phyloP scores from a whole-genome alignment of 2,797 vertebrate species.

The Coranthus polyacanthus region DNA sequence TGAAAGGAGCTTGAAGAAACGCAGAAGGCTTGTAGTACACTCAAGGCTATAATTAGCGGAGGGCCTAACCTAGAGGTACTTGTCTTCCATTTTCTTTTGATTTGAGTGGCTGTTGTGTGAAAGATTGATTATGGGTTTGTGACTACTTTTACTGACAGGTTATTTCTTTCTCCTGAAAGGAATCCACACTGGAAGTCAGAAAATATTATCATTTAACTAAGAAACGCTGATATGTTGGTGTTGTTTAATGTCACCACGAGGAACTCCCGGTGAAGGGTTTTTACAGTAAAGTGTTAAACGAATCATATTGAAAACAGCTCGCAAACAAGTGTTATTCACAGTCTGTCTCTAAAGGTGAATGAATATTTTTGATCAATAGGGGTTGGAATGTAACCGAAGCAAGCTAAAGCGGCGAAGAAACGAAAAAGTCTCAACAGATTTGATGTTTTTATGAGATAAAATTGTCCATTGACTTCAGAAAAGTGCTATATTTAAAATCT shows the following conservation, averaged over 20 bases:
- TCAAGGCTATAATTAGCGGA: constrained; percentile 75
- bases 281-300: no score
- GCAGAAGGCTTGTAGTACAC: constrained; percentile 45
- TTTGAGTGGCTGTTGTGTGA: constrained; percentile 59
- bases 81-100: constrained; percentile 40
- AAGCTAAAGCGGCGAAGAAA: no score
- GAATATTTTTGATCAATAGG: no score
- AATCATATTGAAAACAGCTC: no score
- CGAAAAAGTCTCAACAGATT: no score
- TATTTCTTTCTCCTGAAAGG: constrained; percentile 37
- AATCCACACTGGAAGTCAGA: constrained; percentile 20
- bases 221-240: constrained; percentile 22
- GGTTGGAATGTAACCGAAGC: no score
- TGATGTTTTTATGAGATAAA: no score
- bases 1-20: constrained; percentile 30
- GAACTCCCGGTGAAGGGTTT: no score
- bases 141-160: constrained; percentile 57
- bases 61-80: constrained; percentile 54
- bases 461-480: no score
- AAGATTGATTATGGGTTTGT: constrained; percentile 72
- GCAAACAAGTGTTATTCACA: no score
- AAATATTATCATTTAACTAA: constrained; percentile 33
- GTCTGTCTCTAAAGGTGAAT: no score
- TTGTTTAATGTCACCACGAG: constrained; percentile 36
- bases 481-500: no score